These are phyloP conservation scores for Spilogale gracilis DNA, from an alignment of 2,113 vertebrate species.

Conservation along the genomic window DNA sequence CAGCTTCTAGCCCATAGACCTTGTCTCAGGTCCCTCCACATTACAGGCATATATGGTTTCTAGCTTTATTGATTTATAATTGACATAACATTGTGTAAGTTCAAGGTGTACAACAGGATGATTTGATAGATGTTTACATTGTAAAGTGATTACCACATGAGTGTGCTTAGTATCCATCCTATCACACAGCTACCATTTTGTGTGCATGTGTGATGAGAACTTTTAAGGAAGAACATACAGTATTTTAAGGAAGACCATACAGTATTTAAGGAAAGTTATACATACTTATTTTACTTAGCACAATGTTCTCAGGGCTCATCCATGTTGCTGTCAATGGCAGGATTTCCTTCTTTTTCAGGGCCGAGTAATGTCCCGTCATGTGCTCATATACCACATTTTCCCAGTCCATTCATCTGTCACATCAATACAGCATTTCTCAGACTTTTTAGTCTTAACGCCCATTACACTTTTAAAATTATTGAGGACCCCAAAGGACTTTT, in stretches of 20 bases:
- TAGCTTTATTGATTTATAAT: neutral
- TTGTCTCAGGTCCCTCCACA: neutral
- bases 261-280: neutral
- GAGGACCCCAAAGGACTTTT: neutral
- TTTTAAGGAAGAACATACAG: neutral
- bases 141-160: neutral
- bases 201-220: neutral
- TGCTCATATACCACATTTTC: neutral
- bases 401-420: too few relatives aligned
- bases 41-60: neutral
- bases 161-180: neutral
- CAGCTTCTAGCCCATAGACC: too few relatives aligned
- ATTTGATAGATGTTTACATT: neutral
- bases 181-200: neutral
- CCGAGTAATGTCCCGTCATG: neutral
- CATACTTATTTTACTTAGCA: neutral
- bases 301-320: neutral
- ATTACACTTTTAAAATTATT: neutral
- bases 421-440: neutral
- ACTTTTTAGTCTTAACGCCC: neutral
- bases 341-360: neutral
- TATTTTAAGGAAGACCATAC: too few relatives aligned
- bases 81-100: neutral
- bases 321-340: neutral
- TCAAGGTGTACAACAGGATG: neutral